phyloP scores from a whole-genome alignment of 2,888 invertebrate genomes.

The Callyntrura sp. region DNA sequence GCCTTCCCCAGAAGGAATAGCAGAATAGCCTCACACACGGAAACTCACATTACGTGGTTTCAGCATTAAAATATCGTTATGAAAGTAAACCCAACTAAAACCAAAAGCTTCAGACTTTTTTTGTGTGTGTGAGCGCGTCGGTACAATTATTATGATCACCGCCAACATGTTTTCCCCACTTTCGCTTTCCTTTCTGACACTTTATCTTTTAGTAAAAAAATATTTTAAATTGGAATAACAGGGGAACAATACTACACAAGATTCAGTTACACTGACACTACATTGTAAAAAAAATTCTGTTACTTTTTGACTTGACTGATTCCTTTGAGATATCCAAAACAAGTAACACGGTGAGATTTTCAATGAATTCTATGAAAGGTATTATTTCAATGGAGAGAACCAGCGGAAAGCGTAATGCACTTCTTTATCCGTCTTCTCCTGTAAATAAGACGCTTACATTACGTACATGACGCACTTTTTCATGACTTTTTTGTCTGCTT shows the following conservation, averaged over 20 bases:
- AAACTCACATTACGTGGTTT: background rate
- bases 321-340: slow-evolving; percentile 49
- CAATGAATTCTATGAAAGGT: background rate
- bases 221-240: slow-evolving; percentile 60
- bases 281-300: slow-evolving; percentile 41
- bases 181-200: slow-evolving; percentile 19
- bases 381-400: background rate
- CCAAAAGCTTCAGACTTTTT: background rate
- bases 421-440: background rate
- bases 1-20: background rate
- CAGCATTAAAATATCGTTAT: slow-evolving; percentile 8
- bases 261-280: too few species aligned
- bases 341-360: slow-evolving; percentile 31
- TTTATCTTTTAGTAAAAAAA: slow-evolving; percentile 42
- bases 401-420: background rate
- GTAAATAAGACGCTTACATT: slow-evolving; percentile 16
- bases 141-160: slow-evolving; percentile 15
- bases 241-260: slow-evolving; percentile 25
- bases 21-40: background rate
- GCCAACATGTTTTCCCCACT: slow-evolving; percentile 43
- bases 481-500: slow-evolving; percentile 28
- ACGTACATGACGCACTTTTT: background rate
- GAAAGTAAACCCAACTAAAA: slow-evolving; percentile 9
- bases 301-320: slow-evolving; percentile 59
- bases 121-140: background rate